phyloP scores from a whole-genome alignment of 2,113 vertebrate genomes.

The Morphnarchus princeps region DNA sequence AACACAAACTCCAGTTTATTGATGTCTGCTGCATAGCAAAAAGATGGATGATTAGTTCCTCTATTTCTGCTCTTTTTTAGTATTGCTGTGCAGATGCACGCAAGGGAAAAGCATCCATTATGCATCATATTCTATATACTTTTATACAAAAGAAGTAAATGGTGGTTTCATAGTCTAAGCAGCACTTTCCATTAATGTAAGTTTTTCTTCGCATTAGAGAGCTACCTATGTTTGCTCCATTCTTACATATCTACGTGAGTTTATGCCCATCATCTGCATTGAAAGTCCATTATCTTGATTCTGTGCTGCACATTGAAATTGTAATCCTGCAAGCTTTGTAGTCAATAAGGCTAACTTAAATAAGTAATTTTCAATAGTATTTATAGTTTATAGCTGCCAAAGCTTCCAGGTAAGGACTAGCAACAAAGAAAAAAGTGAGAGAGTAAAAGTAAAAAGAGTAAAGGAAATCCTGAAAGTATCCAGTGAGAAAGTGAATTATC shows the following conservation, averaged over 20 bases:
- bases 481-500: background rate
- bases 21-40: slow-evolving; percentile 27
- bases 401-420: background rate
- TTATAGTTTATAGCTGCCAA: background rate
- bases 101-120: slow-evolving; percentile 9
- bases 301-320: background rate
- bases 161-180: background rate
- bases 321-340: background rate
- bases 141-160: background rate
- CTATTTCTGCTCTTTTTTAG: background rate
- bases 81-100: background rate
- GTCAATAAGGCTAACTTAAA: background rate
- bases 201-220: slow-evolving; percentile 2
- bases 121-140: background rate
- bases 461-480: background rate
- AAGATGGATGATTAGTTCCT: slow-evolving; percentile 34
- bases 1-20: slow-evolving; percentile 54
- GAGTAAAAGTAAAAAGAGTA: background rate
- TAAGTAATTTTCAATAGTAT: background rate
- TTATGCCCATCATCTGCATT: slow-evolving; percentile 9
- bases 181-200: background rate
- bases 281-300: slow-evolving; percentile 17
- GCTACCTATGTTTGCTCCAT: background rate
- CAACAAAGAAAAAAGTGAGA: background rate
- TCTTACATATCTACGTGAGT: background rate